A percentile compares a stretch with the other conserved stretches of the same genome.
Evolutionary conservation across 2,888 invertebrate species (phyloP).

Genomic region (Gryllus longicercus): DNA sequence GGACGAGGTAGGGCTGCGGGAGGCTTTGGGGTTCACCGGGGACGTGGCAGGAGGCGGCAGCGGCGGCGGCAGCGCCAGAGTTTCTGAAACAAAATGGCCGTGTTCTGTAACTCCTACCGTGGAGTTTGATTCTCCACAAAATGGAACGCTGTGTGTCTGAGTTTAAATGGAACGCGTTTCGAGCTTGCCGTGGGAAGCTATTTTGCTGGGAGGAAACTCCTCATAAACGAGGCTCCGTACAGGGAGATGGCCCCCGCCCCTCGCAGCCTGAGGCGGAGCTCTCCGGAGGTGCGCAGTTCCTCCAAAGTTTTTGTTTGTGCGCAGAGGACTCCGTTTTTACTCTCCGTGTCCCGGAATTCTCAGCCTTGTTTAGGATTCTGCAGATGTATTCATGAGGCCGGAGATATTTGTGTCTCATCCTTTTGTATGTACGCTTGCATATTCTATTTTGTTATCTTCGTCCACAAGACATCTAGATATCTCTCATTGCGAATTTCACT

Average conservation of each 20-base stretch:
- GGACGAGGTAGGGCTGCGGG: not conserved
- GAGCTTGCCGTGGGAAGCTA: not conserved
- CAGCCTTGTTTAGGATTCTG: too few species aligned
- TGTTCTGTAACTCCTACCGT: slow-evolving; percentile 17
- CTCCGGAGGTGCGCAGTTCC: too few species aligned
- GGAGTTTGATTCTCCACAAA: slow-evolving; percentile 17
- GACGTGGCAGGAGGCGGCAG: not conserved
- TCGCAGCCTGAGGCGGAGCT: too few species aligned
- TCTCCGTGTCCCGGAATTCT: too few species aligned
- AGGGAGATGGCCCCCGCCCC: not conserved
- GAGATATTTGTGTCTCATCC: too few species aligned
- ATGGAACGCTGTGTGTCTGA: slow-evolving; percentile 8
- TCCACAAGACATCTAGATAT: too few species aligned
- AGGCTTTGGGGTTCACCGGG: slow-evolving; percentile 3
- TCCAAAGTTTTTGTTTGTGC: too few species aligned
- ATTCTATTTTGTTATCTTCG: too few species aligned
- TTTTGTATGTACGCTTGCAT: too few species aligned
- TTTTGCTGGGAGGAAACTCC: slow-evolving; percentile 17
- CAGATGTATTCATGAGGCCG: too few species aligned
- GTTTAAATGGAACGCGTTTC: slow-evolving; percentile 8
- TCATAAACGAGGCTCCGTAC: not conserved
- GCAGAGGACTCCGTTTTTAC: too few species aligned
- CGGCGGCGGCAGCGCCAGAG: not conserved
- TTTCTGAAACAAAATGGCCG: slow-evolving; percentile 11
- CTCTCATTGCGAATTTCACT: too few species aligned